A percentile compares a stretch with the other conserved stretches of the same genome.
phyloP scores from a whole-genome alignment of 2,888 invertebrate genomes.

The Synergus itoensis region DNA sequence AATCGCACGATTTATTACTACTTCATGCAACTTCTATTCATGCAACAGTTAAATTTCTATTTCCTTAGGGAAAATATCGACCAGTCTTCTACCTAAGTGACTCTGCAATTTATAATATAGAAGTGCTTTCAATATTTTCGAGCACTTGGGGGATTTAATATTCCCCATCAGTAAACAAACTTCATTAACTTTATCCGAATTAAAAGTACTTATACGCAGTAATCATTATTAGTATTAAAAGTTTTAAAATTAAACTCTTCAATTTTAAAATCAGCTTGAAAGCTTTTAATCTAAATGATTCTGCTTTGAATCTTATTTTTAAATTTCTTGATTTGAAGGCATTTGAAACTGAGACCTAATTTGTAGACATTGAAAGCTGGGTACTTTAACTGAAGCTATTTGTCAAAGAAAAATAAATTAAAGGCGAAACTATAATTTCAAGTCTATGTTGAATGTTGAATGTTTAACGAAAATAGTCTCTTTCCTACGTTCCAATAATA shows the following conservation, averaged over 20 bases:
- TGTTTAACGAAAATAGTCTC: not conserved
- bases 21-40: slow-evolving; percentile 14
- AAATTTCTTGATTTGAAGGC: not conserved
- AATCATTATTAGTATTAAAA: too few relatives aligned
- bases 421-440: not conserved
- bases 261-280: not conserved
- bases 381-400: not conserved
- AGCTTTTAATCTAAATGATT: not conserved
- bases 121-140: not conserved
- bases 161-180: not conserved
- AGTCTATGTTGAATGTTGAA: not conserved
- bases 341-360: not conserved
- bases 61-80: slow-evolving; percentile 16
- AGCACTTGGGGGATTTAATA: not conserved
- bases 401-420: not conserved
- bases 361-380: not conserved
- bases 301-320: not conserved
- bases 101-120: not conserved
- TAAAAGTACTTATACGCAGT: not conserved
- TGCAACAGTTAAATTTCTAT: slow-evolving; percentile 34
- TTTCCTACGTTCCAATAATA: not conserved
- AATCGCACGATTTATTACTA: not conserved
- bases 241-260: not conserved
- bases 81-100: not conserved
- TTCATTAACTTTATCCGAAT: not conserved